Base-by-base conservation (phyloP, 2,797 vertebrate genomes). In the Coilia nasus region DNA sequence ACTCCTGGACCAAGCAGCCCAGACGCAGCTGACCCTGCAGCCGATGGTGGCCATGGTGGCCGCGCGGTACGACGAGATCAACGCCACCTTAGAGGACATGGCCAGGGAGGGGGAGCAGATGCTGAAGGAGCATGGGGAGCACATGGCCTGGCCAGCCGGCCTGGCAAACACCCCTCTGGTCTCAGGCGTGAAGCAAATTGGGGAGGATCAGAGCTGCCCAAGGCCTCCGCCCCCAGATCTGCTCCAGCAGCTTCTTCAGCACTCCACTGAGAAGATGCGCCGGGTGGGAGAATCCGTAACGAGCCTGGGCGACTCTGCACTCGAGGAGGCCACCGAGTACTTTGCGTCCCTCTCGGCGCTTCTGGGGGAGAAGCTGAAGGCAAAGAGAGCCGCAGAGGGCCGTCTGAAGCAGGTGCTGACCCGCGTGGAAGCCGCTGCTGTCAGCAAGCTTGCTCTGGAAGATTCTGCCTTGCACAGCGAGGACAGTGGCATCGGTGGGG, bases 401-500 rank as follows among this genome's bases (percentile, higher is more conserved):
- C 91, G 95, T 41, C 71, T 99, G 87, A 89, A 94, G 5, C 91
- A 88, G 67, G 93, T 94, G 0, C 88, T 98, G 50, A 93, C 90
- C 54, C 90, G 89, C 14, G 92, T 99, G 0, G 96, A 97, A 91
- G 93, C 88, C 28, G 95, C 95, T 11, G 87, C 94, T 0, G 80
- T 93, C 6, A 90, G 92, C 59, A 92, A 92, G 82, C 87, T 85
- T 14, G 92, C 92, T 0, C 86, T 91, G 0, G 96, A 97, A 87
- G 97, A 97, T 82, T 91, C 89, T 25, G 93, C 97, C 54, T 91
- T 99, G 7, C 97, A 93, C 90, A 99, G 98, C 50, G 98, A 98
- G 87, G 98, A 99, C 90, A 99, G 98, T 1, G 98, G 98, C 64
- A 97, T 99, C 0, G 96, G 97, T 0, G 96, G 93, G 0, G 98